A percentile compares a stretch with the other conserved stretches of the same genome.
phyloP scores from a whole-genome alignment of 2,113 vertebrate species.

The Plecturocebus donacophilus region DNA sequence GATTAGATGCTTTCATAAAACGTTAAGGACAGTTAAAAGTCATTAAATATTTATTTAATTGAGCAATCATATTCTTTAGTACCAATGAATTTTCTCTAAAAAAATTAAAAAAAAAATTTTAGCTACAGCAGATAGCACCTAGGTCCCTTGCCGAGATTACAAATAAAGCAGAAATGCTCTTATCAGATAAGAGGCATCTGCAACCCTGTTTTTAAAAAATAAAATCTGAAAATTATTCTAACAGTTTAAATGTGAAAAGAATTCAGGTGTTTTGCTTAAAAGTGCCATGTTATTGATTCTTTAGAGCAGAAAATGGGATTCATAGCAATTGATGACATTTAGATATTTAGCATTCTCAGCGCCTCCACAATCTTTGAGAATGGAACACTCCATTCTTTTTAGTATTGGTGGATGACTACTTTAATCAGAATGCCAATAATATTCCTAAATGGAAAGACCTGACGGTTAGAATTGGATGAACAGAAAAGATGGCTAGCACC shows the following conservation, averaged over 20 bases:
- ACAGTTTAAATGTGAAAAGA: neutral
- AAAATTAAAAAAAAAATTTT: slow-evolving; percentile 57
- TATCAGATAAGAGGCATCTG: slow-evolving; percentile 51
- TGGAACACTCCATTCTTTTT: slow-evolving; percentile 40
- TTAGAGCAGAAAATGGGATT: slow-evolving; percentile 21
- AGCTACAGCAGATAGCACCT: slow-evolving; percentile 65
- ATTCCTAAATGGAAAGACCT: slow-evolving; percentile 47
- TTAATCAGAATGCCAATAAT: slow-evolving; percentile 30
- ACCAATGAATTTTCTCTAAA: slow-evolving; percentile 54
- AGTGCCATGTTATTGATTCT: neutral
- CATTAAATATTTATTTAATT: neutral
- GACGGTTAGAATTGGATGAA: neutral
- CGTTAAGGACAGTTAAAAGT: neutral
- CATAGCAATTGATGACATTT: neutral
- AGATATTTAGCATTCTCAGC: neutral
- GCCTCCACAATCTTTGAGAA: neutral
- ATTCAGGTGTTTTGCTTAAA: slow-evolving; percentile 24
- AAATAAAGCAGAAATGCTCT: slow-evolving; percentile 69
- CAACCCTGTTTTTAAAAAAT: slow-evolving; percentile 43
- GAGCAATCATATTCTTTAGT: slow-evolving; percentile 3
- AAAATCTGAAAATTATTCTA: slow-evolving; percentile 67
- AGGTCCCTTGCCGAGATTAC: slow-evolving; percentile 54
- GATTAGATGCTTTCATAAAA: slow-evolving; percentile 7
- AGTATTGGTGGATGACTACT: slow-evolving; percentile 11
- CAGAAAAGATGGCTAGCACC: neutral